Base-by-base conservation (phyloP, 2,113 vertebrate species). In the Cephalopterus ornatus region DNA sequence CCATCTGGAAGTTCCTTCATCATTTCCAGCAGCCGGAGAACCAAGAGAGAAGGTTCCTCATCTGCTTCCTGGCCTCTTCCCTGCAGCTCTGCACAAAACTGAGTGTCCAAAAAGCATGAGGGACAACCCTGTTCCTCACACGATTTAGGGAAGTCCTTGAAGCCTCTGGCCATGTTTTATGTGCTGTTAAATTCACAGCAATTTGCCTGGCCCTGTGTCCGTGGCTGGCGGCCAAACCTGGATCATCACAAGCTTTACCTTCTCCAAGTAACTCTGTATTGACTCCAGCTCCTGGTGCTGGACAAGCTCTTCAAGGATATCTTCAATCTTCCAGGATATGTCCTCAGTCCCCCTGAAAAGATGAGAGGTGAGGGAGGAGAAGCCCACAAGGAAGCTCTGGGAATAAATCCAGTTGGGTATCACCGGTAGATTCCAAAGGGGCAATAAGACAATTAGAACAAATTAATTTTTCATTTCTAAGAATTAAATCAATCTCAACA, bases 291-390 rank as follows among this genome's bases (percentile, higher is more conserved):
- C 95, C 35, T 76, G 95, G 56, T 96, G 94, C 50, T 35, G 76
- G 10, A 79, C 55, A 4, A 98, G 72, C n/a, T 98, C 97, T 47
- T 97, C 96, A 49, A 98, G 89, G 58, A 96, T 24, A 21, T 97
- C 97, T 14, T 97, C 95, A 4, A 18, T 96, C 33, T 90, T 95
- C 81, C 88, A 94, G 1, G 42, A 72, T 3, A 92, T 9, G 7
- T 98, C 98, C 70, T 97, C 84, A 0, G 78, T n/a, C 12, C 89
- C 97, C 49, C 97, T 97, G 53, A 14, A 78, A 88, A 67, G 12
- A 14, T 5, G 8, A 89, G 39, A 86, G 8, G 18, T 6, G 22
- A 62, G 35, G n/a, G 17, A 7, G 15, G 15, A 63, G 72, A 59
- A 23, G 23, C 26, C 33, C 8, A 4, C 4, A 26, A 0, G 3